phyloP scores from a whole-genome alignment of 2,797 vertebrate species.

The Sebastes oblongus region DNA sequence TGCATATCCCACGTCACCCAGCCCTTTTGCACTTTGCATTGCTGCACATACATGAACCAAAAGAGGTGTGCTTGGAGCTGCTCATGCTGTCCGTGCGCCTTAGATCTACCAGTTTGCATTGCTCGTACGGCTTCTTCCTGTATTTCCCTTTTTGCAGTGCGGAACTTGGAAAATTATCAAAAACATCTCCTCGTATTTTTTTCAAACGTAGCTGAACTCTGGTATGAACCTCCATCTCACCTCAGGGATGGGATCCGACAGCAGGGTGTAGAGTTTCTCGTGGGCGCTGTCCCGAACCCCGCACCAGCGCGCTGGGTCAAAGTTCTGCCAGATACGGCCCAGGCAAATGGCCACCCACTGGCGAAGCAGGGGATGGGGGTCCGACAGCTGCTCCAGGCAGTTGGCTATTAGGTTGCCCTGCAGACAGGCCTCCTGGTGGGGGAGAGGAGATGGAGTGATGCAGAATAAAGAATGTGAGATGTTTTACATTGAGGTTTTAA shows the following conservation, averaged over 20 bases:
- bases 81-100: too few relatives aligned
- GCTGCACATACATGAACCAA: too few relatives aligned
- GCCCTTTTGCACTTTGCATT: too few relatives aligned
- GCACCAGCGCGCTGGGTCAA: conserved; percentile 96
- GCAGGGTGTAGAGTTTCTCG: conserved; percentile 96
- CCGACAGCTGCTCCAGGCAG: conserved; percentile 96
- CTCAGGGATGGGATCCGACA: conserved; percentile 96
- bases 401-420: conserved; percentile 97
- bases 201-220: not conserved
- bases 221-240: conserved; percentile 75
- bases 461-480: not conserved
- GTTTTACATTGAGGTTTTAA: not conserved
- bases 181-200: not conserved
- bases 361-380: conserved; percentile 94
- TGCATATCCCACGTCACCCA: too few relatives aligned
- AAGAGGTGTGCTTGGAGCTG: too few relatives aligned
- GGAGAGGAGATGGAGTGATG: not conserved
- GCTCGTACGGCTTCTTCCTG: not conserved
- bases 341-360: conserved; percentile 99
- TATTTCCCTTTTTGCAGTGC: not conserved
- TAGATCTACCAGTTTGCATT: too few relatives aligned
- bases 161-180: not conserved
- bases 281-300: conserved; percentile 97
- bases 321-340: conserved; percentile 98
- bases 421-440: conserved; percentile 92